These are phyloP conservation scores for Platalea minor DNA, from an alignment of 2,797 vertebrate species.

Conservation along the genomic window DNA sequence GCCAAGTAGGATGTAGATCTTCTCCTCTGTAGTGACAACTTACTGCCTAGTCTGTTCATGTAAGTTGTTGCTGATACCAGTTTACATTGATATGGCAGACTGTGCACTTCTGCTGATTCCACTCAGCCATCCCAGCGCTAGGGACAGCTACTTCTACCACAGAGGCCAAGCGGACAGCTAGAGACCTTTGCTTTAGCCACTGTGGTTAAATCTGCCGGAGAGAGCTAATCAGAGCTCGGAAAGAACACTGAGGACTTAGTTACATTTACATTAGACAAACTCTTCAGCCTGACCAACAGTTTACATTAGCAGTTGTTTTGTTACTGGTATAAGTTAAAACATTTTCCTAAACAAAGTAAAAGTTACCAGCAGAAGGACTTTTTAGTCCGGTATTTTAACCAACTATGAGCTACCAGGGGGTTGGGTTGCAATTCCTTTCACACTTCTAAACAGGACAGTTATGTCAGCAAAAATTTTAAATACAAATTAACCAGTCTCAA, in stretches of 20 bases:
- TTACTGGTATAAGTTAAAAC: neutral
- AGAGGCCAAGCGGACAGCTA: neutral
- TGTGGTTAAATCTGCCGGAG: neutral
- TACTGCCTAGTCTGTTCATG: neutral
- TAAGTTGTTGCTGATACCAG: neutral
- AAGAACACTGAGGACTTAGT: neutral
- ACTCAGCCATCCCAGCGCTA: neutral
- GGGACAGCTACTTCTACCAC: neutral
- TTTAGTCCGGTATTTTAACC: neutral
- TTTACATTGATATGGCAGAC: neutral
- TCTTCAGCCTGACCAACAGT: conserved; percentile 20
- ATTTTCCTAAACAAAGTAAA: neutral
- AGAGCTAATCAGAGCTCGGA: neutral
- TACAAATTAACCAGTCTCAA: neutral
- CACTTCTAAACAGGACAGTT: neutral
- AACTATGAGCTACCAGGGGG: neutral
- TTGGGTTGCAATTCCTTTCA: neutral
- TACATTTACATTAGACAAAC: neutral
- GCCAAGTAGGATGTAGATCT: neutral
- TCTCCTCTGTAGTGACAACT: neutral
- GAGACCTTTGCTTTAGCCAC: neutral
- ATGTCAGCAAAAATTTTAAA: neutral
- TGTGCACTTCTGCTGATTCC: neutral
- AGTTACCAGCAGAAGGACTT: neutral
- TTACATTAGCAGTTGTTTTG: conserved; percentile 1